phyloP scores from a whole-genome alignment of 2,888 invertebrate species.

The Eugnorisma glareosa region DNA sequence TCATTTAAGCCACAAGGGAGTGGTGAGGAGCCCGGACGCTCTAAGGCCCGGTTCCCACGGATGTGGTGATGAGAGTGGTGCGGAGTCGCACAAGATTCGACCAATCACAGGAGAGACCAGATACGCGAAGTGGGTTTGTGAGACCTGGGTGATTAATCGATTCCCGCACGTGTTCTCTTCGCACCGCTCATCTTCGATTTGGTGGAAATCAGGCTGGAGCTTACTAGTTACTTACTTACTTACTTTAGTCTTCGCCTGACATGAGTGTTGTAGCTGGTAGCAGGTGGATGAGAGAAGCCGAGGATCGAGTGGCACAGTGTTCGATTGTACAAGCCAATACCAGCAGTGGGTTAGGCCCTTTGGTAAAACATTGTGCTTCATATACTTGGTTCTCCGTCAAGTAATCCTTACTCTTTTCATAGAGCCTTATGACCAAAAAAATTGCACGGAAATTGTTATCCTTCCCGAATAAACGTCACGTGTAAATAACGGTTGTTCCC shows the following conservation, averaged over 20 bases:
- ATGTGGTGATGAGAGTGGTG: not conserved
- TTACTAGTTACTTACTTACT: too few species aligned
- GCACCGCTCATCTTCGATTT: not conserved
- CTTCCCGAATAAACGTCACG: conserved; percentile 5
- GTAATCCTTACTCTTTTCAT: not conserved
- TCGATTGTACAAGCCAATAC: not conserved
- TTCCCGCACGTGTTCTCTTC: not conserved
- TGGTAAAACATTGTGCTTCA: not conserved
- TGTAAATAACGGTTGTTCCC: conserved; percentile 7
- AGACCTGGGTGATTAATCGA: not conserved
- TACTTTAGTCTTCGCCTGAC: too few species aligned
- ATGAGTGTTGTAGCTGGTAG: not conserved
- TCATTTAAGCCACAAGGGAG: not conserved
- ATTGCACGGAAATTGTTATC: not conserved
- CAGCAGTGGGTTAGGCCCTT: not conserved
- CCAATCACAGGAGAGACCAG: not conserved
- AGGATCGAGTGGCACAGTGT: not conserved
- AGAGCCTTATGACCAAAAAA: not conserved
- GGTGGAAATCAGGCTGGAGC: too few species aligned
- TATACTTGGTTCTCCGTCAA: not conserved
- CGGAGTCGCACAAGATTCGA: not conserved
- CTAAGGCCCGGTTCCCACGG: not conserved
- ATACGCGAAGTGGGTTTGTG: too few species aligned
- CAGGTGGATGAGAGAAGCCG: not conserved
- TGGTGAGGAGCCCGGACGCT: not conserved